Evolutionary conservation across 2,113 vertebrate species (phyloP), one percentile per base, ranked within the genome.

Genomic region (Heptranchias perlo): DNA sequence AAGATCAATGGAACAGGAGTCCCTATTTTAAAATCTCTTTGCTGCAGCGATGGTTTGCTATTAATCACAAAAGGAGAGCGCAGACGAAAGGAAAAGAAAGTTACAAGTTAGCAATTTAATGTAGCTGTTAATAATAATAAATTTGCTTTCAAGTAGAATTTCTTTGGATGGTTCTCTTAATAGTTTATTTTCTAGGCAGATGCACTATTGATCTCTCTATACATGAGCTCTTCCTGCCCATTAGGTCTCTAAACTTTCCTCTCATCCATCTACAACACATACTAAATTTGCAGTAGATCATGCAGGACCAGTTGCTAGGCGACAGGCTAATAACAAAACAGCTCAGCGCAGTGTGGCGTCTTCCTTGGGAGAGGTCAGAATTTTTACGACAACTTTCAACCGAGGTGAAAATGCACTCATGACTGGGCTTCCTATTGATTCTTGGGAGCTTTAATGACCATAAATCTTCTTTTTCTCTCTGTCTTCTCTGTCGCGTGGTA

Each of bases 271-370:
- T 67, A 4, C 44, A 49, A 14, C 25, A 16, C 44, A 49, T 13
- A 31, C 44, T 52, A 69, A 95, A 52, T 49, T 44, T 69, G 94
- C 64, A 52, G 31, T 52, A 35, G 44, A 95, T 95, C 65, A 69
- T 52, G 47, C 39, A 35, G 39, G 64, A 23, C 58, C 64, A 47
- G 64, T 95, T 95, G 93, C 94, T 52, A 69, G 31, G 65, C 47
- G 28, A 69, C 47, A 52, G 65, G 64, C 64, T 73, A 95, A 73
- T 67, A 95, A 95, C 94, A 69, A 35, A 95, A 67, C 44, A 95
- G 65, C 62, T 69, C 44, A 73, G 47, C 65, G 52, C 21, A 6
- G 31, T 64, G 23, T 49, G 13, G 39, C 49, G 94, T 28, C 47
- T 69, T 95, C 44, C 28, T 52, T 67, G 64, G 47, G 47, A 47